A percentile compares a stretch with the other conserved stretches of the same genome.
Evolutionary conservation across 2,113 vertebrate species (phyloP).

Genomic region (Tyrannus savana): DNA sequence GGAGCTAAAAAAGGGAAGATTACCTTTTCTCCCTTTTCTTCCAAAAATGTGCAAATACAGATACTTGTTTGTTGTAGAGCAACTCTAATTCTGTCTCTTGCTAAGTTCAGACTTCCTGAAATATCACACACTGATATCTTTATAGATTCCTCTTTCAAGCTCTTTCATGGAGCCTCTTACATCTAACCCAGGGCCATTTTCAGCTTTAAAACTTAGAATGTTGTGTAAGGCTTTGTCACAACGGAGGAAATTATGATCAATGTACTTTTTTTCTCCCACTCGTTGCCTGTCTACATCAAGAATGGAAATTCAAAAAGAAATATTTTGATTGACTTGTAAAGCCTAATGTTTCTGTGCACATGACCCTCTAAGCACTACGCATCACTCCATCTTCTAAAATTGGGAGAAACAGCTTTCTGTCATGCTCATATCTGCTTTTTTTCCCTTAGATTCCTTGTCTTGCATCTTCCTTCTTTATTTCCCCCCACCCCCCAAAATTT

Average conservation of each 20-base stretch:
- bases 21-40: not conserved
- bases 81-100: not conserved
- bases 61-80: not conserved
- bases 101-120: not conserved
- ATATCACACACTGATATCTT: not conserved
- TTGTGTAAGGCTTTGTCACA: not conserved
- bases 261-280: not conserved
- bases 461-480: not conserved
- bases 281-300: not conserved
- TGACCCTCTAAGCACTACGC: not conserved
- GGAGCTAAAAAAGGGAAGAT: not conserved
- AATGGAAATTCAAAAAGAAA: not conserved
- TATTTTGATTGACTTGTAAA: not conserved
- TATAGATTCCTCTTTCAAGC: not conserved
- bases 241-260: not conserved
- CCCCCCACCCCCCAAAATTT: not conserved
- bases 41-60: not conserved
- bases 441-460: not conserved
- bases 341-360: too few relatives aligned
- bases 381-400: not conserved
- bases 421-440: not conserved
- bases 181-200: not conserved
- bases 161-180: not conserved
- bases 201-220: not conserved
- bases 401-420: not conserved